phyloP scores from a whole-genome alignment of 1,140 invertebrate genomes.

The Bombus waltoni region DNA sequence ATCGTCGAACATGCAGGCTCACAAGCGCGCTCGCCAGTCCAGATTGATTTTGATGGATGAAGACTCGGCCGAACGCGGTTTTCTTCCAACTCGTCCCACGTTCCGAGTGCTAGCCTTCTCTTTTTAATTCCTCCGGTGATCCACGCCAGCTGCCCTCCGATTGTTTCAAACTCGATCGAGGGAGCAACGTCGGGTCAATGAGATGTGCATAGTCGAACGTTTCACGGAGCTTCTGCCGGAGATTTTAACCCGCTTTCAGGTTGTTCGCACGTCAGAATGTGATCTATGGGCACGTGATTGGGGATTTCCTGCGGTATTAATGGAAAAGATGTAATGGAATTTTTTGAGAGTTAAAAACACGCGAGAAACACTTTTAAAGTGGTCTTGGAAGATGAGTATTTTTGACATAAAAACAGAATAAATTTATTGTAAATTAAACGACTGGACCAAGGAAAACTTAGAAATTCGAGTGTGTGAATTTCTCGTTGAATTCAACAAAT shows the following conservation, averaged over 20 bases:
- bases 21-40: slow-evolving; percentile 60
- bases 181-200: neutral
- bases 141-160: slow-evolving; percentile 7
- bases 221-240: neutral
- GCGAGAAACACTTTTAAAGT: too few species aligned
- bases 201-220: slow-evolving; percentile 22
- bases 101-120: too few species aligned
- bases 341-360: too few species aligned
- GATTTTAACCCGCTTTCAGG: neutral
- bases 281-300: slow-evolving; percentile 14
- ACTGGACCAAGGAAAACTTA: too few species aligned
- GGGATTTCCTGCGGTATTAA: neutral
- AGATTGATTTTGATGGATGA: slow-evolving; percentile 75
- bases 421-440: too few species aligned
- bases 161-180: neutral
- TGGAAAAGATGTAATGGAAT: neutral
- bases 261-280: neutral
- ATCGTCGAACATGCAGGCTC: neutral
- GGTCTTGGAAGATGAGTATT: too few species aligned
- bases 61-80: slow-evolving; percentile 55
- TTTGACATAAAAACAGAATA: too few species aligned
- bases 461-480: too few species aligned
- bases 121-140: slow-evolving; percentile 28
- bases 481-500: too few species aligned
- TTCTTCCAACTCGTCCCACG: neutral